Base-by-base conservation (phyloP, 2,113 vertebrate genomes). In the Rhea americana region DNA sequence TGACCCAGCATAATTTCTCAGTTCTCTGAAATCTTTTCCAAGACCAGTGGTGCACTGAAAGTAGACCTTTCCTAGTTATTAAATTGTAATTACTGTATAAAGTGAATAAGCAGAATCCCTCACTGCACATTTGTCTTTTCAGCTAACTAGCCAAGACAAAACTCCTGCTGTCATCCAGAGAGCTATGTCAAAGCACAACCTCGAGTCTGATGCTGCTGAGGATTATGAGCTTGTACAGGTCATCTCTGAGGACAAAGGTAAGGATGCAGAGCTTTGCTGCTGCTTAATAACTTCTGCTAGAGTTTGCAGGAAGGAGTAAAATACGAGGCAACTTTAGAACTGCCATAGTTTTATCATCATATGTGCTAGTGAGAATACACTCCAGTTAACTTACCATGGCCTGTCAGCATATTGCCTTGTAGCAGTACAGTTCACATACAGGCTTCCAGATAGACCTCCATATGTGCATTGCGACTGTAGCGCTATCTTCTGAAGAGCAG, bases 61-160 rank as follows among this genome's bases (percentile, higher is more conserved):
- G 32, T 65, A 81, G 35, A 30, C 48, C 63, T 86, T 72, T 5
- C 6, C 35, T 67, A 20, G 51, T 41, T 56, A 28, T 20, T 32
- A 21, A 15, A 51, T 51, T n/a, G 2, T 2, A 15, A 51, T 48
- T 35, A 2, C 2, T 1, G 13, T 13, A 11, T 5, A 41, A 55
- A 51, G 13, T 7, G 20, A 77, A 14, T 26, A 53, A 93, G 48
- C 43, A 92, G 37, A 70, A 55, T n/a, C 13, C 73, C 32, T 90
- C 67, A 59, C 1, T 59, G 45, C 50, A 70, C 26, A 30, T 13
- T 59, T 96, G 45, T 68, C 75, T 92, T 90, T 82, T 37, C 94
- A 99, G 99, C 37, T 99, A 90, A 99, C 99, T 5, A 99, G 98
- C 97, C 99, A 99, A 91, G 99, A 99, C 85, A 99, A 99, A 90